These are phyloP conservation scores for Anthonomus grandis DNA, from an alignment of 1,140 invertebrate species.

Conservation along the genomic window DNA sequence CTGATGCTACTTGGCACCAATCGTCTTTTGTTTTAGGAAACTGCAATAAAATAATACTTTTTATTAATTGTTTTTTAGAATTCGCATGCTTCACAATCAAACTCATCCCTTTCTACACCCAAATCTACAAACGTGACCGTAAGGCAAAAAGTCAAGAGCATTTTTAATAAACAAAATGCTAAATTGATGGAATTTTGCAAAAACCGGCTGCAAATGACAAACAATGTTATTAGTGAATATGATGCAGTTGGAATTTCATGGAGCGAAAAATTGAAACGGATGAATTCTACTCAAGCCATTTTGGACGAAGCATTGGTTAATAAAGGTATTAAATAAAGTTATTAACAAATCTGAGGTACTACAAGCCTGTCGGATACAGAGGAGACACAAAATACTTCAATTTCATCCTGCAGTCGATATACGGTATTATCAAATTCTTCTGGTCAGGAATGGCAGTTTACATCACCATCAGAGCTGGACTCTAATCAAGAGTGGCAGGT, in stretches of 20 bases:
- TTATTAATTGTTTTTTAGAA: not conserved
- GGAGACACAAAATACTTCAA: not conserved
- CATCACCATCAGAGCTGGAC: not conserved
- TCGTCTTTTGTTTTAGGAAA: constrained; percentile 1
- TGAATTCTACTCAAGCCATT: not conserved
- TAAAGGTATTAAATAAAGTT: not conserved
- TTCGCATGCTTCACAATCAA: not conserved
- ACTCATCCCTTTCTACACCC: not conserved
- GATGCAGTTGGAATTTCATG: not conserved
- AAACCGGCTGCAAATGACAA: not conserved
- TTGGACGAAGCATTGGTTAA: not conserved
- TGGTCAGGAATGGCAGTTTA: no score
- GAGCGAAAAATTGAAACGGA: not conserved
- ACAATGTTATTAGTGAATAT: not conserved
- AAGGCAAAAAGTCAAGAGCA: constrained; percentile 1
- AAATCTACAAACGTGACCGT: not conserved
- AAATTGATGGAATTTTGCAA: not conserved
- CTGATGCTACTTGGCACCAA: constrained; percentile 1
- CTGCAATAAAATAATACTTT: constrained; percentile 4
- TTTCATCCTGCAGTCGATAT: not conserved
- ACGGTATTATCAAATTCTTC: not conserved
- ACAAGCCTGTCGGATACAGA: not conserved
- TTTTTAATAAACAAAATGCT: not conserved
- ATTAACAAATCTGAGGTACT: not conserved
- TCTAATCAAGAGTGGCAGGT: no score